These are phyloP conservation scores for Pelodiscus sinensis DNA, from an alignment of 2,113 vertebrate genomes.

Conservation along the genomic window DNA sequence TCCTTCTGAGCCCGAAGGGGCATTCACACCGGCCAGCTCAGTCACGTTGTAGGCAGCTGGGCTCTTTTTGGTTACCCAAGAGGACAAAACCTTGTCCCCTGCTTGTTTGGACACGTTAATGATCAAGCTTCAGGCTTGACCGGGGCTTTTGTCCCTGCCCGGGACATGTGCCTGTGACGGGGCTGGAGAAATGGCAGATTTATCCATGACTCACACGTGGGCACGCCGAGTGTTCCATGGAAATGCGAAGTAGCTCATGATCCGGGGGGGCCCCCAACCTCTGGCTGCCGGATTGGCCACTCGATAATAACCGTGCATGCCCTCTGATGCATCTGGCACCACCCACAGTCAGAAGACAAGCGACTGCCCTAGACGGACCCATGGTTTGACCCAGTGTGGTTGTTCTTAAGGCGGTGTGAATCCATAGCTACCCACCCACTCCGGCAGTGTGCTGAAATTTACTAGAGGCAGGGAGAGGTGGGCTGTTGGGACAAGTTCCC, in stretches of 20 bases:
- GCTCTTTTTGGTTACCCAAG: not conserved
- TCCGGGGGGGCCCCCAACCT: not conserved
- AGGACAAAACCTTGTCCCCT: accelerated
- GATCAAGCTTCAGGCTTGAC: not conserved
- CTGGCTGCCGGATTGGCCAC: not conserved
- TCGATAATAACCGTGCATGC: not conserved
- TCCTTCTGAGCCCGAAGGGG: too few relatives aligned
- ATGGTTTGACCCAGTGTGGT: too few relatives aligned
- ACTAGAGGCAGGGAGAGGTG: accelerated
- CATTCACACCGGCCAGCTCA: too few relatives aligned
- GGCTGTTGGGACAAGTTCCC: not conserved
- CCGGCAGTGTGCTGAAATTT: accelerated
- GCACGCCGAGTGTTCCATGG: not conserved
- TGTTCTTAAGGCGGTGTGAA: not conserved
- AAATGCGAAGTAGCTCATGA: not conserved
- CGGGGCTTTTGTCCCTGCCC: not conserved
- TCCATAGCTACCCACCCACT: accelerated
- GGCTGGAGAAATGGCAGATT: not conserved
- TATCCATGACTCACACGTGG: not conserved
- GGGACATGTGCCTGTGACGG: not conserved
- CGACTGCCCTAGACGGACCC: too few relatives aligned
- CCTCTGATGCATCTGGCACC: not conserved
- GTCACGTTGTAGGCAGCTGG: too few relatives aligned
- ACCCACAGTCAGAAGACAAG: not conserved
- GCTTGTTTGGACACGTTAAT: not conserved